These are phyloP conservation scores for Mesorhabditis sp. DNA, from an alignment of 2,888 invertebrate species.

Conservation along the genomic window DNA sequence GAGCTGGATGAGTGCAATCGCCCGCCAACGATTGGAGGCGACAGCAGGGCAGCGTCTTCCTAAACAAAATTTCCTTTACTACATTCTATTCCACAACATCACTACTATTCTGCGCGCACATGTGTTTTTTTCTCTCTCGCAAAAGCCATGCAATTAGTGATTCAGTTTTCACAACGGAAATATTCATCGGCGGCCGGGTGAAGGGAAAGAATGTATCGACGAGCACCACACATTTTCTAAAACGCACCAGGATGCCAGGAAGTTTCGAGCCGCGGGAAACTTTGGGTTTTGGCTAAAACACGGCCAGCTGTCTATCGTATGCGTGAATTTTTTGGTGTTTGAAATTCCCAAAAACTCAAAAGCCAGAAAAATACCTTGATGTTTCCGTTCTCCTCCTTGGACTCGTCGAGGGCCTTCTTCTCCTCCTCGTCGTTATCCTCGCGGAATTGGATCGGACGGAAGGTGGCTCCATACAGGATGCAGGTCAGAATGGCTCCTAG, in stretches of 20 bases:
- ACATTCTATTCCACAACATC: background rate
- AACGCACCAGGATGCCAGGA: background rate
- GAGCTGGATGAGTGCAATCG: background rate
- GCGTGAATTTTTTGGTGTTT: no score
- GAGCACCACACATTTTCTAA: background rate
- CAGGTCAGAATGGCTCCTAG: constrained; percentile 75
- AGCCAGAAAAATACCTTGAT: no score
- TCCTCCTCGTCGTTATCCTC: constrained; percentile 23
- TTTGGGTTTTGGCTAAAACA: background rate
- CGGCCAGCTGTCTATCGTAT: no score
- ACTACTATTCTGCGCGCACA: background rate
- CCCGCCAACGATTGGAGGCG: constrained; percentile 6
- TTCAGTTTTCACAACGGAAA: constrained; percentile 1
- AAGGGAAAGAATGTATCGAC: background rate
- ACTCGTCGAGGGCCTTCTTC: constrained; percentile 17
- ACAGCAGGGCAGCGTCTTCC: constrained; percentile 18
- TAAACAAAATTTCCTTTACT: constrained; percentile 1
- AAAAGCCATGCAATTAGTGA: constrained; percentile 2
- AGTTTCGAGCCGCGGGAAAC: background rate
- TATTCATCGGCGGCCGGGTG: background rate
- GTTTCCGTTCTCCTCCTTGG: constrained; percentile 15
- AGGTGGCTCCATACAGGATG: constrained; percentile 82
- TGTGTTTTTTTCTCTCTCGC: background rate
- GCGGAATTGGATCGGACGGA: constrained; percentile 71
- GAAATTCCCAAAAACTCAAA: no score